These are phyloP conservation scores for Antitype chi DNA, from an alignment of 2,888 invertebrate species.

Conservation along the genomic window DNA sequence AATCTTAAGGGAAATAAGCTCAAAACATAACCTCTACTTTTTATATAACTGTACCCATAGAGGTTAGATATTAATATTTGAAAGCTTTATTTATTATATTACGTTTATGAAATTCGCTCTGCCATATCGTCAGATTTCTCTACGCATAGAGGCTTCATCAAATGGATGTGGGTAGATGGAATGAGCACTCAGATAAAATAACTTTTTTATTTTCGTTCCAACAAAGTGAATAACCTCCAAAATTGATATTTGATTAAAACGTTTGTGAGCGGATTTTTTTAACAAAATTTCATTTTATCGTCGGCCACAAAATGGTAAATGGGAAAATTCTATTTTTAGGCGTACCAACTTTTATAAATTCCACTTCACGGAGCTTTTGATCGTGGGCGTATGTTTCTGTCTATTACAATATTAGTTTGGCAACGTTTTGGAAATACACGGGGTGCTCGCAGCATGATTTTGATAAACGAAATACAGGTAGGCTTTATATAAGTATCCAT, in stretches of 20 bases:
- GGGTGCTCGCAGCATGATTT: no score
- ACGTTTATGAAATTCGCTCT: constrained; percentile 44
- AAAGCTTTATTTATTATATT: constrained; percentile 48
- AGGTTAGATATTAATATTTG: constrained; percentile 41
- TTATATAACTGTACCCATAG: background rate
- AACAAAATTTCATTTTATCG: constrained; percentile 49
- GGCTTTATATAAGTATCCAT: no score
- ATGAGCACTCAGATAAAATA: constrained; percentile 60
- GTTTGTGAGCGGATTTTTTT: constrained; percentile 51
- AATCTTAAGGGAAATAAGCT: constrained; percentile 22
- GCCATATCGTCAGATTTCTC: constrained; percentile 52
- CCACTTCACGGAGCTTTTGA: constrained; percentile 20
- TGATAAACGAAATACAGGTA: constrained; percentile 2
- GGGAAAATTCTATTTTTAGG: constrained; percentile 42
- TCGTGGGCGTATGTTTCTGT: constrained; percentile 4
- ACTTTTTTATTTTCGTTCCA: constrained; percentile 58
- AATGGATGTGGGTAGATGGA: constrained; percentile 56
- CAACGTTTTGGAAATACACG: background rate
- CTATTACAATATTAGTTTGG: constrained; percentile 5
- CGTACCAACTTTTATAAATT: constrained; percentile 30
- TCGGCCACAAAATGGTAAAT: constrained; percentile 41
- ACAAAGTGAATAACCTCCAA: constrained; percentile 63
- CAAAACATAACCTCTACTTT: background rate
- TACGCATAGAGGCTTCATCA: constrained; percentile 43
- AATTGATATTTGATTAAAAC: constrained; percentile 65